These are phyloP conservation scores for Dicrostonyx torquatus DNA, from an alignment of 2,797 vertebrate species.

Conservation along the genomic window DNA sequence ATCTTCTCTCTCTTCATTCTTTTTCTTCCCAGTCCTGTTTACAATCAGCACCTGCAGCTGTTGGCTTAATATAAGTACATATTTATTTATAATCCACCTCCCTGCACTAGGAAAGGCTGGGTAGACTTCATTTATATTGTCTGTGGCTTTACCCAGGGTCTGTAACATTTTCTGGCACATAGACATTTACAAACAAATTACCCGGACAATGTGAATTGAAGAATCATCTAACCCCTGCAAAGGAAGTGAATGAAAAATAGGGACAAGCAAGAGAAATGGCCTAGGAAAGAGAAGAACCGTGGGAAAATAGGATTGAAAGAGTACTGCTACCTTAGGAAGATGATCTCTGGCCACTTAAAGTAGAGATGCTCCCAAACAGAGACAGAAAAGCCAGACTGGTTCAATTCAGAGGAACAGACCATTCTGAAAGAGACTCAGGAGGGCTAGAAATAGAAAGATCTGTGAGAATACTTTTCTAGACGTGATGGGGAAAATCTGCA, in stretches of 20 bases:
- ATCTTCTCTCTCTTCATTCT: background rate
- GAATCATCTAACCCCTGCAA: background rate
- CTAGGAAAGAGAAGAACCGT: background rate
- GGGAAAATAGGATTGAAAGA: background rate
- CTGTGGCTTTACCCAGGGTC: background rate
- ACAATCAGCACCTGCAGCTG: accelerated
- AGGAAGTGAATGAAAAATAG: background rate
- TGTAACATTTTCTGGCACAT: background rate
- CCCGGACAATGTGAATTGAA: background rate
- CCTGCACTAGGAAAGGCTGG: accelerated
- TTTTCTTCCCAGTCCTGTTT: background rate
- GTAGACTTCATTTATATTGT: background rate
- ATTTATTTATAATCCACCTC: too few species aligned
- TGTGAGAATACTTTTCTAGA: background rate
- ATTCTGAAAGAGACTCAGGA: background rate
- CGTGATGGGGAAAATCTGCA: background rate
- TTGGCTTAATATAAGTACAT: background rate
- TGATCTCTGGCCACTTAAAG: background rate
- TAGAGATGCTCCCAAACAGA: background rate
- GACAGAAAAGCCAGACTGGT: background rate
- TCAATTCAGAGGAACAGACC: background rate
- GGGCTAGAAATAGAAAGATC: background rate
- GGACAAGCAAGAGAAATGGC: background rate
- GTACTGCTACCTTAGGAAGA: background rate
- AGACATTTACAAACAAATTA: background rate